Evolutionary conservation across 1,140 invertebrate species (phyloP).

Genomic region (Eciton burchellii): DNA sequence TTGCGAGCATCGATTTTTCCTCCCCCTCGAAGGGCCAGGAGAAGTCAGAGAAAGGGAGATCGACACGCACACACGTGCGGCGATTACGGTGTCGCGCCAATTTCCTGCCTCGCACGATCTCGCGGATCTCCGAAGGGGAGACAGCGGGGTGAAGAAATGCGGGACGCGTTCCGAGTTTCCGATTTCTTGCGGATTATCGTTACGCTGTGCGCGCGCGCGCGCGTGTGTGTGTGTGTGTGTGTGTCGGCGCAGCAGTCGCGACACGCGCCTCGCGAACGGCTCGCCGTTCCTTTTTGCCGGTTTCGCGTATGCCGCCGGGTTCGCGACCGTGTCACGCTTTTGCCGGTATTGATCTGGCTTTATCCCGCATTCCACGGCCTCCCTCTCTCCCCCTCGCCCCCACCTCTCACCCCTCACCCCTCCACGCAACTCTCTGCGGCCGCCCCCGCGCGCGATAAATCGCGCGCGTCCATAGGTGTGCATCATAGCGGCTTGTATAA

Average conservation of each 20-base stretch:
- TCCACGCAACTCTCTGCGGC: constrained; percentile 55
- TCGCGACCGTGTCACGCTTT: constrained; percentile 74
- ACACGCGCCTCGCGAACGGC: background rate
- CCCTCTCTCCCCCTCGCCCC: no score
- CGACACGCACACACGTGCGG: background rate
- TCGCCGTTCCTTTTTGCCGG: constrained; percentile 44
- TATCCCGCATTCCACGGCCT: constrained; percentile 65
- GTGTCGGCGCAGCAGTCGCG: background rate
- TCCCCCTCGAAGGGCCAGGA: background rate
- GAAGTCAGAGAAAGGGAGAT: background rate
- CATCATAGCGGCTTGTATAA: constrained; percentile 5
- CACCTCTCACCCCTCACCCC: constrained; percentile 4
- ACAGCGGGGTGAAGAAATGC: background rate
- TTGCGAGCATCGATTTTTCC: background rate
- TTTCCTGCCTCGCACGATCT: background rate
- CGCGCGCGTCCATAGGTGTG: constrained; percentile 8
- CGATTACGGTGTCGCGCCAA: background rate
- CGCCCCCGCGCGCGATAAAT: constrained; percentile 31
- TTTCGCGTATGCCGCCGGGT: constrained; percentile 65
- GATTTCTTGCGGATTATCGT: constrained; percentile 12
- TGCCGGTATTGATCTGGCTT: constrained; percentile 75
- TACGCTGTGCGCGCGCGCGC: no score
- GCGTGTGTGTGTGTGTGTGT: no score
- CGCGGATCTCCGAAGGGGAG: background rate
- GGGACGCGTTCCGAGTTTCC: background rate